Evolutionary conservation across 2,797 vertebrate species (phyloP).

Genomic region (Enteromius radiatus): DNA sequence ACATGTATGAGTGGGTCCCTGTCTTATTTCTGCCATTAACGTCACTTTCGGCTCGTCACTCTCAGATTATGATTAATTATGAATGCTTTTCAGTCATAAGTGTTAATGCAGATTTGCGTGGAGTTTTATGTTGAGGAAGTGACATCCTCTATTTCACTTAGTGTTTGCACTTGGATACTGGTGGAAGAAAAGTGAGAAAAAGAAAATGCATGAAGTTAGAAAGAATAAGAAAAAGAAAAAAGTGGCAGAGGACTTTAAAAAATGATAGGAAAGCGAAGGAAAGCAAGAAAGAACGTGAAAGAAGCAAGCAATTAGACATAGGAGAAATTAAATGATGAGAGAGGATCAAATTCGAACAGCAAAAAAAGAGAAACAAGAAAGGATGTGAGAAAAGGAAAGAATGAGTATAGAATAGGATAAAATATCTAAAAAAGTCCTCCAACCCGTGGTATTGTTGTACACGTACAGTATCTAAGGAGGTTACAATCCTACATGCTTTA

Average conservation of each 20-base stretch:
- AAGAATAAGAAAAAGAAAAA: not conserved
- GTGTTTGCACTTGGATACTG: constrained; percentile 70
- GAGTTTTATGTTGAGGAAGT: constrained; percentile 79
- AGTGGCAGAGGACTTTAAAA: not conserved
- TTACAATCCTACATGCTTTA: constrained; percentile 55
- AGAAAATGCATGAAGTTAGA: not conserved
- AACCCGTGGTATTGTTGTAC: not conserved
- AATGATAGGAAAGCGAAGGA: not conserved
- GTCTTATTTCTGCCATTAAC: constrained; percentile 79
- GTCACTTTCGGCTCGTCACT: constrained; percentile 86
- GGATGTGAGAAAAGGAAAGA: not conserved
- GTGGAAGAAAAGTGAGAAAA: constrained; percentile 9
- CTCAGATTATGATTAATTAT: constrained; percentile 86
- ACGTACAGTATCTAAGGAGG: not conserved
- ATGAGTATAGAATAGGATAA: not conserved
- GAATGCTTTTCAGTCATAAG: constrained; percentile 83
- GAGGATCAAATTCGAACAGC: not conserved
- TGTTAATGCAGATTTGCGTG: constrained; percentile 81
- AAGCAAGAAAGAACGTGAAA: not conserved
- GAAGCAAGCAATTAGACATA: not conserved
- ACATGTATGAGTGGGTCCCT: constrained; percentile 45
- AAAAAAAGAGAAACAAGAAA: not conserved
- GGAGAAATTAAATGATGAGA: not conserved
- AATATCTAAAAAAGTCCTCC: not conserved
- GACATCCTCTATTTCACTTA: constrained; percentile 77